Base-by-base conservation (phyloP, 2,113 vertebrate species). In the Malurus elegans region DNA sequence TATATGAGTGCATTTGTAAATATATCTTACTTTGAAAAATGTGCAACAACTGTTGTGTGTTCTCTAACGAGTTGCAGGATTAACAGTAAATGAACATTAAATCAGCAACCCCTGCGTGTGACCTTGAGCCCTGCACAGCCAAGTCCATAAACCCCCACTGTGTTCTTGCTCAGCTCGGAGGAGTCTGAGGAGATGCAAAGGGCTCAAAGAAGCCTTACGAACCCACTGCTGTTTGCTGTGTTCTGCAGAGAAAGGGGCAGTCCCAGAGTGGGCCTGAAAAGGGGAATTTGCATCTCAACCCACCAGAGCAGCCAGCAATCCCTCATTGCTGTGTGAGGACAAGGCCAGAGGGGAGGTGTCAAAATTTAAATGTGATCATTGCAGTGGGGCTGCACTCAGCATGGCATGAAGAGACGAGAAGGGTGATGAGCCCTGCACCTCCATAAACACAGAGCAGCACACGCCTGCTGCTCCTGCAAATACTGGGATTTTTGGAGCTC, bases 101-200 rank as follows among this genome's bases (percentile, higher is more conserved):
- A 74, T 38, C 64, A 73, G 36, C 53, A 91, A 0, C 20, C 54
- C 31, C 51, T 64, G 42, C 0, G 0, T 74, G 1, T 76, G 90
- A 47, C 58, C 45, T 32, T 21, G 26, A 44, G 50, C 61, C 71
- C n/a, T 18, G n/a, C n/a, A 57, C 70, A 62, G 38, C 64, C 73
- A 32, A 24, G 24, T 36, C 82, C 58, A 29, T 3, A 25, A 42
- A 18, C 12, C 12, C 53, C 56, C 36, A 6, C 38, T 40, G n/a
- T 9, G 1, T 2, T 70, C 56, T 44, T 14, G 26, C 36, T 42
- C 51, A 48, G 69, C 47, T 82, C 0, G 0, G 9, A 60, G 23
- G n/a, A 73, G 50, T 32, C 54, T 12, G 32, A 86, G 67, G n/a
- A 80, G n/a, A 66, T 78, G 51, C 18, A 47, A 40, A 66, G 36